Conservation (phyloP, 2,113 vertebrate genomes). For the Donacobius atricapilla region DNA sequence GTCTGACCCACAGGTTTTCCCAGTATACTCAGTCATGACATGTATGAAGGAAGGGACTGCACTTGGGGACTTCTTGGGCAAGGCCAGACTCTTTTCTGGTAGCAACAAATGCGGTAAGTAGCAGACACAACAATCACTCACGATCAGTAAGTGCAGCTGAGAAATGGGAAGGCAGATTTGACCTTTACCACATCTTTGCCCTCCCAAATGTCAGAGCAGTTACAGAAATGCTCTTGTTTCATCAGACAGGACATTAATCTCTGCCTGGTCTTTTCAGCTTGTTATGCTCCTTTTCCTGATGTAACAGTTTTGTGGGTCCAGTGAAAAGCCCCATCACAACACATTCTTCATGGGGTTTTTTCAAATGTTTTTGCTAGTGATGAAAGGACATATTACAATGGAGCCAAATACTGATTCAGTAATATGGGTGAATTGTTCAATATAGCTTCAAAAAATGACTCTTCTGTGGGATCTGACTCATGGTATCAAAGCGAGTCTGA, state of each 20-base stretch:
- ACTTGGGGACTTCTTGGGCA: not conserved
- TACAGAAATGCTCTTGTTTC: conserved; percentile 12
- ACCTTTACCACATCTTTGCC: not conserved
- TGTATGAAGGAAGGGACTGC: not conserved
- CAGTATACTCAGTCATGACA: not conserved
- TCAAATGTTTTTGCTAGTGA: no score
- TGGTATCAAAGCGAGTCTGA: not conserved
- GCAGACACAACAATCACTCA: not conserved
- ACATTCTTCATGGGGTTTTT: not conserved
- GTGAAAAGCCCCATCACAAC: not conserved
- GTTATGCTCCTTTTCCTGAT: not conserved
- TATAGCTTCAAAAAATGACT: not conserved
- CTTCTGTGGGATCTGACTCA: not conserved
- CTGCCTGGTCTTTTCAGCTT: not conserved
- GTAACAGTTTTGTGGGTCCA: not conserved
- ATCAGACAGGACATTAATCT: not conserved
- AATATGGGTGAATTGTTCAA: not conserved
- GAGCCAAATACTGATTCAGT: not conserved
- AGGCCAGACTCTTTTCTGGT: not conserved
- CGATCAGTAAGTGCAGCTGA: not conserved
- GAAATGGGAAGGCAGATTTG: not conserved
- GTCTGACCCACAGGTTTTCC: not conserved
- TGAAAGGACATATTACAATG: not conserved
- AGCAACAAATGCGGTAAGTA: not conserved
- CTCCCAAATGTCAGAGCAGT: not conserved